Base-by-base conservation (phyloP, 2,797 vertebrate genomes). In the Leucoraja ocellata region DNA sequence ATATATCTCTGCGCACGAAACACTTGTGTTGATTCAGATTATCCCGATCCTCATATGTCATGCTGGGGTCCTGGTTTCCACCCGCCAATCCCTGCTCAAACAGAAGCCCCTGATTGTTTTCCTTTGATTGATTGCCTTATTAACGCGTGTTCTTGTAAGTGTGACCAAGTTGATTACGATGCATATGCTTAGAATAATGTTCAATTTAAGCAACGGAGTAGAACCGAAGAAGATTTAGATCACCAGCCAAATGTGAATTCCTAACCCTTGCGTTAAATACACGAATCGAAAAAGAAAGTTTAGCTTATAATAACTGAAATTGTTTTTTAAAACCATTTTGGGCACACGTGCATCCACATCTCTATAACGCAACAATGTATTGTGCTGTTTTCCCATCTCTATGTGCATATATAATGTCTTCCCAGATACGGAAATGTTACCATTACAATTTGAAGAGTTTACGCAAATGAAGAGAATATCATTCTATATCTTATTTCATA, bases 141-240 rank as follows among this genome's bases (percentile, higher is more conserved):
- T 99, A 99, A 98, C 97, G 96, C 97, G 96, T 98, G 97, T 98
- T 98, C 98, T 98, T 99, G 98, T 99, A 99, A 98, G 97, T 98
- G 98, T 99, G 98, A 99, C 98, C 98, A 96, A 98, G 97, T 97
- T 98, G 97, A 99, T 99, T 99, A 98, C 98, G 96, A 98, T 98
- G 98, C 98, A 98, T 98, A 99, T 99, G 98, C 98, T 98, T 98
- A 97, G 98, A 98, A 98, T 99, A 99, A 99, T 98, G 97, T 96
- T 97, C 96, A 96, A 97, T 98, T 99, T 99, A 98, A 98, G 97
- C 97, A 97, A 97, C 95, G 96, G 96, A 96, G 96, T 96, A 96
- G 96, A 95, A 95, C 95, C 94, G 95, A 96, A 96, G 94, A 96
- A 96, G 96, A 95, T 95, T 93, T 88, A 92, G 94, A 96, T 95